Percentiles rank a stretch among this genome's conserved stretches.
Evolutionary conservation across 2,797 vertebrate genomes (phyloP).

Genomic region (Chromobotia macracanthus): DNA sequence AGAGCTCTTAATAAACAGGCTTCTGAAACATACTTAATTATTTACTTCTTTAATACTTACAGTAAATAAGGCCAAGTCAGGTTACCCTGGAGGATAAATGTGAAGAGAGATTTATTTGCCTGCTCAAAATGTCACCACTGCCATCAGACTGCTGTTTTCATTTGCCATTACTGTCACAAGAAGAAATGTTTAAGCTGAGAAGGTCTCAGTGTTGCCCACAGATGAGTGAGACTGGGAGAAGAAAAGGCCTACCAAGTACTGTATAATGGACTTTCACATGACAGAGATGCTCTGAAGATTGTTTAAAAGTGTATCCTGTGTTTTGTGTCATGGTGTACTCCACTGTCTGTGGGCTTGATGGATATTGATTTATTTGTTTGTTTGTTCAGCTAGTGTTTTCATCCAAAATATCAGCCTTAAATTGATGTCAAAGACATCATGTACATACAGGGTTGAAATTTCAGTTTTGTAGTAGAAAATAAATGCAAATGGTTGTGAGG

Average conservation of each 20-base stretch:
- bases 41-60: neutral
- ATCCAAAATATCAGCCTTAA: neutral
- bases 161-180: conserved; percentile 3
- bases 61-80: conserved; percentile 5
- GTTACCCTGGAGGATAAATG: neutral
- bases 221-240: neutral
- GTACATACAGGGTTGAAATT: neutral
- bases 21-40: conserved; percentile 1
- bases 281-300: neutral
- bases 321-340: conserved; percentile 5
- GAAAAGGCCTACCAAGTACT: neutral
- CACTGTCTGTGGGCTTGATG: neutral
- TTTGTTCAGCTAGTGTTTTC: conserved; percentile 1
- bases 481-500: neutral
- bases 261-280: conserved; percentile 7
- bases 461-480: neutral
- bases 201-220: neutral
- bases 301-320: neutral
- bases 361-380: conserved; percentile 21
- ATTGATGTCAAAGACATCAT: neutral
- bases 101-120: neutral
- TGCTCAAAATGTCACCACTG: neutral
- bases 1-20: neutral
- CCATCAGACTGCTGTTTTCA: neutral
- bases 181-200: conserved; percentile 4